Percentiles rank a stretch among this genome's conserved stretches.
phyloP scores from a whole-genome alignment of 1,140 invertebrate genomes.

The Bursaphelenchus mucronatus region DNA sequence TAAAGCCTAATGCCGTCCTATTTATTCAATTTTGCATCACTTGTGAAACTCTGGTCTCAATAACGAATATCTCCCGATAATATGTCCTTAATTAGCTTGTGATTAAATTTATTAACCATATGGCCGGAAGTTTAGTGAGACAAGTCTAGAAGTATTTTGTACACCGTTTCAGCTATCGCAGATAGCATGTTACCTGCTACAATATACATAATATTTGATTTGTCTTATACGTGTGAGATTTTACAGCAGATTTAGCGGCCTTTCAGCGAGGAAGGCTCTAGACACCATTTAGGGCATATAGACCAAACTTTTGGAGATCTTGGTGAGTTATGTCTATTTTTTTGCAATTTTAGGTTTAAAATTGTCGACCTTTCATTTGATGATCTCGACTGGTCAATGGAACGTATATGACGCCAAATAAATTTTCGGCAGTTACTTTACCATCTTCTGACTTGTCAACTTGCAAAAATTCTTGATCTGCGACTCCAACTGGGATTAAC shows the following conservation, averaged over 20 bases:
- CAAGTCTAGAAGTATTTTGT: not conserved
- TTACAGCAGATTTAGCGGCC: not conserved
- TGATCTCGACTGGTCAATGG: constrained; percentile 82
- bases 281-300: not conserved
- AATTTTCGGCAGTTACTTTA: constrained; percentile 70
- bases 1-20: too few species aligned
- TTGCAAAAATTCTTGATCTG: constrained; percentile 76
- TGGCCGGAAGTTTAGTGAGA: not conserved
- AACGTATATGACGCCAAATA: constrained; percentile 95
- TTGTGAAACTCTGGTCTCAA: too few species aligned
- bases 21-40: too few species aligned
- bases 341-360: constrained; percentile 12
- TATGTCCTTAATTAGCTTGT: too few species aligned
- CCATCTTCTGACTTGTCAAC: constrained; percentile 83
- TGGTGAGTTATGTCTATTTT: not conserved
- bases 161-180: not conserved
- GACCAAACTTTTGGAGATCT: not conserved
- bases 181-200: too few species aligned
- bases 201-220: not conserved
- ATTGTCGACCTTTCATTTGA: constrained; percentile 63
- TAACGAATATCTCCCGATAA: too few species aligned
- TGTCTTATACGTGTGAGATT: not conserved
- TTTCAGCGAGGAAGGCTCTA: not conserved
- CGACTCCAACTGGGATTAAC: constrained; percentile 71
- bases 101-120: too few species aligned